Evolutionary conservation across 2,797 vertebrate species (phyloP), one percentile per base, ranked within the genome.

Genomic region (Manis crassicaudata): DNA sequence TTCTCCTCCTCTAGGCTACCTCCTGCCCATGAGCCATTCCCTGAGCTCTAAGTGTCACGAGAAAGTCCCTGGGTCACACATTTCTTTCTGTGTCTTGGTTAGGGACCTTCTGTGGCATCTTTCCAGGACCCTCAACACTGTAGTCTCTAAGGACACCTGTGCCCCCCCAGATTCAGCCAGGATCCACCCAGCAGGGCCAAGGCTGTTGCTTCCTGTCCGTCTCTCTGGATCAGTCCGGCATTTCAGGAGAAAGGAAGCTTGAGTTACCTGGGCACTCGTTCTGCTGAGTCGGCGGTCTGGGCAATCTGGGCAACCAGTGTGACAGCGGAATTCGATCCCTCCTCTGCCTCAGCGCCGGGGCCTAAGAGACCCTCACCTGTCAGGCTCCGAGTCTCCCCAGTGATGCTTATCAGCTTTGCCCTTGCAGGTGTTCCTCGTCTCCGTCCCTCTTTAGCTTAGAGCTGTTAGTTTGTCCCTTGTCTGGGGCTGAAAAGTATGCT

Each of bases 241-340:
- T 85, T 97, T 97, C 9, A 37, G 63, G 60, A 46, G 46, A 88
- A 75, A 93, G 72, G 20, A 54, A 92, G 91, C 88, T 97, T 96
- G 68, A 52, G 60, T 97, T 97, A 96, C 92, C 80, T 93, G 88
- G 77, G 67, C 56, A 3, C 14, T 65, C 50, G 13, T 90, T 92
- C 60, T 96, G 97, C 96, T 96, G 95, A 96, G 70, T 73, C 2
- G 20, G 94, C 89, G 4, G 89, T 88, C 80, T 87, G 52, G 27
- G 32, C 76, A 46, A 50, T 88, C 80, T 87, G 52, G 27, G 32
- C 76, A 50, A 50, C 81, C 54, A 86, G 85, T 88, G 46, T 91
- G 70, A 93, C 82, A 93, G 97, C 97, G 3, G 94, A 98, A 98
- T 98, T 96, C 2, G 92, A 98, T 97, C 94, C 43, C 9, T 85